Evolutionary conservation across 2,888 invertebrate genomes (phyloP), one percentile per base, ranked within the genome.

Genomic region (Cephalotes varians): DNA sequence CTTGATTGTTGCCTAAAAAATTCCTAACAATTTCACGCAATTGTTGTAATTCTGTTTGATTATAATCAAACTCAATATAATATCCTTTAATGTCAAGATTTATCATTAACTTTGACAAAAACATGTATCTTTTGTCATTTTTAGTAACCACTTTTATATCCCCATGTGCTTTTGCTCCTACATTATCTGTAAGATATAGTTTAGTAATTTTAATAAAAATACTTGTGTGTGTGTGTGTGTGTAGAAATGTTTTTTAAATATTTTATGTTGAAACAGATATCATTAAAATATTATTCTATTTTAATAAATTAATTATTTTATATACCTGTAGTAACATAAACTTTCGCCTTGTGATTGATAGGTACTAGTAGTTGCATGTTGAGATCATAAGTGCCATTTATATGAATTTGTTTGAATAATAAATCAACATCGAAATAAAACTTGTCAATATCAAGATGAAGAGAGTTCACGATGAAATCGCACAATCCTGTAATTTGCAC

Each of bases 321-420:
- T 87, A 44, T 80, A 94, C 94, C 87, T 31, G 92, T 72, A 1
- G 9, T 37, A 2, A 93, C 77, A 18, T 85, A 81, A 44, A 94
- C 90, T 0, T 92, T 91, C 76, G 93, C 94, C 3, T 44, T 90
- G 9, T 90, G 92, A 12, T 25, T 69, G 7, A 94, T 86, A 0
- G 93, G 93, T 1, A 94, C 90, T 49, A 94, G n/a, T 49, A 94
- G 90, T 72, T 83, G 93, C 0, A 92, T 91, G 7, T 77, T 84
- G 21, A 94, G 85, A 25, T 92, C 86, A 84, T 93, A 94, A 25
- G 90, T 88, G 0, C 93, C 91, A 0, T 88, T 71, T 31, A 94
- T 25, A 9, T 31, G 72, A 7, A 92, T 49, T 10, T 86, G 54
- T 0, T 86, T 84, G 51, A 93, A 92, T 6, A 21, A 0, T 0